A percentile compares a stretch with the other conserved stretches of the same genome.
phyloP scores from a whole-genome alignment of 2,888 invertebrate species.

The Hanleya hanleyi region DNA sequence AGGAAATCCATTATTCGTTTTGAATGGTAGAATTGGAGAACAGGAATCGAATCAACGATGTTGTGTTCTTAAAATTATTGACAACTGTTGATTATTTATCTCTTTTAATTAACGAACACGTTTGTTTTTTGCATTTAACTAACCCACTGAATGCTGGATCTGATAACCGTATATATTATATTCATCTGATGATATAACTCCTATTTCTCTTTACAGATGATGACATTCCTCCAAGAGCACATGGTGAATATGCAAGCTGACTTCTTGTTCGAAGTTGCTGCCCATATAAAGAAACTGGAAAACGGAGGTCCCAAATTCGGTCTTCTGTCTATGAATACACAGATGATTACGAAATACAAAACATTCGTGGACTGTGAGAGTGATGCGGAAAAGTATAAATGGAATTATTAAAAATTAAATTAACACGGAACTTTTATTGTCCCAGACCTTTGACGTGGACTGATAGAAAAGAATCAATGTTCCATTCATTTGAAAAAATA shows the following conservation, averaged over 20 bases:
- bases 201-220: background rate
- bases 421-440: no score
- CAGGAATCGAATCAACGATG: background rate
- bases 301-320: background rate
- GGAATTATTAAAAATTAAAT: background rate
- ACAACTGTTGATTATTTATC: background rate
- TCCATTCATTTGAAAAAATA: no score
- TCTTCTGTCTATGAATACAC: background rate
- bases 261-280: background rate
- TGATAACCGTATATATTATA: no score
- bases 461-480: no score
- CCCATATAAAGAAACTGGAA: background rate
- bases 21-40: no score
- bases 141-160: no score
- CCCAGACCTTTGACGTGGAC: no score
- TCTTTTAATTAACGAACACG: background rate
- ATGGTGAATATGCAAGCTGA: background rate
- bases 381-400: background rate
- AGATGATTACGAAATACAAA: background rate
- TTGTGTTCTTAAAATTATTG: background rate
- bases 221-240: background rate
- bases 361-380: background rate
- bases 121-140: background rate
- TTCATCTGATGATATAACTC: background rate
- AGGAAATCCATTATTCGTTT: no score